Conservation (phyloP, 2,888 invertebrate genomes). For the Aleiodes leptofemur region DNA sequence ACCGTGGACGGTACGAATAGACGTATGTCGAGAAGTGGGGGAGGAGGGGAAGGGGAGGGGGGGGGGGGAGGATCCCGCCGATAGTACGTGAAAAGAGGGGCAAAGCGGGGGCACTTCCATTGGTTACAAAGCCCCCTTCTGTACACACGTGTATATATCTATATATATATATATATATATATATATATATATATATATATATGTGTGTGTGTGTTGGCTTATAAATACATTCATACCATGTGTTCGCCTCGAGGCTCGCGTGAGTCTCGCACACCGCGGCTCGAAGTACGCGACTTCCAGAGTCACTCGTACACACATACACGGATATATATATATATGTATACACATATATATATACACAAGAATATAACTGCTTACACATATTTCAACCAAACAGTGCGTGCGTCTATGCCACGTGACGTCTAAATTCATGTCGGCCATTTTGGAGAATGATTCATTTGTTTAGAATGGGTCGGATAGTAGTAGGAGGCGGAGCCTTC, state of each 20-base stretch:
- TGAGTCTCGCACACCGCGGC: conserved; percentile 26
- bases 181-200: background rate
- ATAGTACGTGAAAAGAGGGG: conserved; percentile 33
- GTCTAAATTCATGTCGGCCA: conserved; percentile 75
- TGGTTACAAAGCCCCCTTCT: conserved; percentile 12
- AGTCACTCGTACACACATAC: conserved; percentile 25
- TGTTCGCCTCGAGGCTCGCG: conserved; percentile 43
- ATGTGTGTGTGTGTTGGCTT: background rate
- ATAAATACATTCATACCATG: conserved; percentile 32
- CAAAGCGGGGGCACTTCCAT: conserved; percentile 24
- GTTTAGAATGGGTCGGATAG: conserved; percentile 75
- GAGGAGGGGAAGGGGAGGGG: too few relatives aligned
- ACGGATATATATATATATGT: background rate
- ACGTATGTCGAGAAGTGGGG: conserved; percentile 13
- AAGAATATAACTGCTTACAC: background rate
- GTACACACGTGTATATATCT: too few relatives aligned
- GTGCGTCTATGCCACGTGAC: conserved; percentile 72
- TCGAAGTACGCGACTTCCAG: conserved; percentile 28
- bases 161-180: background rate
- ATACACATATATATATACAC: background rate
- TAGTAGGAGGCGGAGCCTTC: conserved; percentile 72
- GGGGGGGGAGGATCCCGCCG: background rate
- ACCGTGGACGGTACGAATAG: conserved; percentile 2
- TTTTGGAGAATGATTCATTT: conserved; percentile 75
- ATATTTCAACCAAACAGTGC: conserved; percentile 46